Conservation (phyloP, 1,140 invertebrate genomes). For the Cyclargus thomasi region DNA sequence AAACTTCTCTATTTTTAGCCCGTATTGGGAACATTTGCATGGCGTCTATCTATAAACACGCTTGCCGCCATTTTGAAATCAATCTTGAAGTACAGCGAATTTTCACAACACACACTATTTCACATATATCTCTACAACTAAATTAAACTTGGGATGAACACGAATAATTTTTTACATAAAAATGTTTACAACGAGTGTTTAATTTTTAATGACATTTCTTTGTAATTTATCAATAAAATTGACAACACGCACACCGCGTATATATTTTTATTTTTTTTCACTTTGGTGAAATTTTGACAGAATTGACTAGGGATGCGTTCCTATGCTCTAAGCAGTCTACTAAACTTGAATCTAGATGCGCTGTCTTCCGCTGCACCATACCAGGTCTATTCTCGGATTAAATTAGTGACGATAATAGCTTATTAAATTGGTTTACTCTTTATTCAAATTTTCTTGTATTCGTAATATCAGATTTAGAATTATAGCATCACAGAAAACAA, state of each 20-base stretch:
- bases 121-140: constrained; percentile 2
- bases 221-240: constrained; percentile 18
- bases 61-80: constrained; percentile 66
- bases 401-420: too few relatives aligned
- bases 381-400: too few relatives aligned
- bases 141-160: neutral
- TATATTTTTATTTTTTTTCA: constrained; percentile 1
- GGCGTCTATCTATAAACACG: constrained; percentile 66
- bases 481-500: too few relatives aligned
- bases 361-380: too few relatives aligned
- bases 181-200: constrained; percentile 8
- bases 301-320: too few relatives aligned
- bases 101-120: constrained; percentile 2
- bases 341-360: too few relatives aligned
- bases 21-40: constrained; percentile 53
- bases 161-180: neutral
- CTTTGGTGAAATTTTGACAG: neutral
- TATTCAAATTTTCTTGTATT: too few relatives aligned
- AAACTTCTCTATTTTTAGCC: constrained; percentile 65
- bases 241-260: constrained; percentile 27
- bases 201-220: constrained; percentile 12
- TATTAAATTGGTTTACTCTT: too few relatives aligned
- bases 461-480: too few relatives aligned
- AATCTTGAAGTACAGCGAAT: constrained; percentile 20
- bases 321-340: too few relatives aligned